Evolutionary conservation across 2,113 vertebrate genomes (phyloP), one percentile per base, ranked within the genome.

Genomic region (Ramphastos sulfuratus): DNA sequence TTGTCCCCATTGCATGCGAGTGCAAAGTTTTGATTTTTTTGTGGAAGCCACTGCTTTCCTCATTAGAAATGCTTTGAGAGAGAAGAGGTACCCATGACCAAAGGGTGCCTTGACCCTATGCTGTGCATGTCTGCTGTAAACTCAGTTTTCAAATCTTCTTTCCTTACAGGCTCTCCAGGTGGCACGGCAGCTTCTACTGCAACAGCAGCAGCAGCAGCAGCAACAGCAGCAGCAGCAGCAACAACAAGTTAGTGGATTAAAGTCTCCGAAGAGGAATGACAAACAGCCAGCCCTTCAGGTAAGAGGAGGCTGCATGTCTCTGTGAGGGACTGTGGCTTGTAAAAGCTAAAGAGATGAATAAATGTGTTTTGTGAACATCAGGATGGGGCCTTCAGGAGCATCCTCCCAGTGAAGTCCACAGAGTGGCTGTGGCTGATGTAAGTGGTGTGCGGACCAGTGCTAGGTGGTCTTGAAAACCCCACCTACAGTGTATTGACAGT

Each of bases 211-310:
- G 37, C 37, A 37, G n/a, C 95, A 96, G 7, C 92, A 94, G 0
- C 93, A 95, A 1, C 96, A 97, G 3, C 96, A 96, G 4, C 95
- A 96, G 23, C 96, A 97, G 54, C 99, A 99, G 46, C 99, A 99
- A 63, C 98, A 98, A 56, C 98, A 98, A 97, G 98, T 98, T 89
- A 96, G 97, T 87, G 98, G 98, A 85, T 95, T 98, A 96, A 99
- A 99, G 97, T 99, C 98, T 92, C 98, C 98, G 28, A 99, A 99
- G 98, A 98, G 97, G 98, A 99, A 97, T 97, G 99, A 99, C 96
- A 99, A 99, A 92, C 98, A 98, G 94, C 98, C 98, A 92, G 97
- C 97, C 89, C 98, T 98, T 82, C 99, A 99, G 99, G 99, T 99
- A 98, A 93, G 81, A 50, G 42, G 24, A 66, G 21, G n/a, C 54